These are phyloP conservation scores for Reticulitermes speratus DNA, from an alignment of 1,140 invertebrate species.

Conservation along the genomic window DNA sequence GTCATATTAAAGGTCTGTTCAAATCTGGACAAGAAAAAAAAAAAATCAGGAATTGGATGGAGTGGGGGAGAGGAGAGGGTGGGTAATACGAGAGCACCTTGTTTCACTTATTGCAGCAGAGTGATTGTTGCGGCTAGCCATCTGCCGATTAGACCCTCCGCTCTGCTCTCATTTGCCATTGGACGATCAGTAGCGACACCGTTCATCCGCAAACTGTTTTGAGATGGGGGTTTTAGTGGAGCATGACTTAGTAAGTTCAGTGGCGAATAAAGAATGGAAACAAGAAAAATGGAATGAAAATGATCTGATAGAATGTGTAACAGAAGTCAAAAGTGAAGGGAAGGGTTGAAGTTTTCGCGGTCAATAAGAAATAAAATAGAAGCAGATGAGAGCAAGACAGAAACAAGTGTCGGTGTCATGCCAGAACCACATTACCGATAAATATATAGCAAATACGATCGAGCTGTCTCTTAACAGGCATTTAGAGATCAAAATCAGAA, in stretches of 20 bases:
- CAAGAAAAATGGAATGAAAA: constrained; percentile 5
- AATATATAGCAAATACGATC: background rate
- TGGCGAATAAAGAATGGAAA: background rate
- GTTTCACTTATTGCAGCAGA: background rate
- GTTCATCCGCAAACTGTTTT: background rate
- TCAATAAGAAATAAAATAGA: background rate
- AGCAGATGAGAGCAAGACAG: background rate
- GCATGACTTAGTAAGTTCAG: constrained; percentile 19
- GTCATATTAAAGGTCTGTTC: background rate
- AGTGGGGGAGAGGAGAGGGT: background rate
- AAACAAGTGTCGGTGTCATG: background rate
- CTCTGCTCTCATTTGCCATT: background rate
- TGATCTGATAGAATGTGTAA: constrained; percentile 1
- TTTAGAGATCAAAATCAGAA: too few species aligned
- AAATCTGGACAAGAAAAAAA: background rate
- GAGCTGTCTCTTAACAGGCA: too few species aligned
- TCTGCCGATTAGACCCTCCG: background rate
- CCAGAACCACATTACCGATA: background rate
- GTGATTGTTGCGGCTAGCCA: background rate
- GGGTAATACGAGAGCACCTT: background rate
- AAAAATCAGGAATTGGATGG: background rate
- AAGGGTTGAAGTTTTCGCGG: background rate
- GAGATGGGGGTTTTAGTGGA: constrained; percentile 16
- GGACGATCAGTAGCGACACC: background rate
- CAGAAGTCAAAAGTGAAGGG: constrained; percentile 13